phyloP scores from a whole-genome alignment of 2,888 invertebrate species.

The Epistrophe grossulariae region DNA sequence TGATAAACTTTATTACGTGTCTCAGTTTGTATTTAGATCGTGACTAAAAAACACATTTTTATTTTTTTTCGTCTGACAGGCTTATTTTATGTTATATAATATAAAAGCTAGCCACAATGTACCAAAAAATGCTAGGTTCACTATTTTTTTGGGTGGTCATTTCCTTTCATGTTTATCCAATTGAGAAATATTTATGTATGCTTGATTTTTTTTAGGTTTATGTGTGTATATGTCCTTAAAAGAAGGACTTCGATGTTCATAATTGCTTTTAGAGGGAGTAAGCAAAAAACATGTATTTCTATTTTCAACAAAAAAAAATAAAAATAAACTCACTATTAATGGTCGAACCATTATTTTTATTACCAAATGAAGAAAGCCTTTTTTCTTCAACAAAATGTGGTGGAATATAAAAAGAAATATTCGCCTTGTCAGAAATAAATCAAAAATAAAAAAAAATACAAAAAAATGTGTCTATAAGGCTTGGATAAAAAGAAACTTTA shows the following conservation, averaged over 20 bases:
- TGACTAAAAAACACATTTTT: not conserved
- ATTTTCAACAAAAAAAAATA: not conserved
- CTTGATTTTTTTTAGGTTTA: not conserved
- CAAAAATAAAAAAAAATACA: not conserved
- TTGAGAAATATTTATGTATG: not conserved
- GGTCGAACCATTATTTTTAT: slow-evolving; percentile 26
- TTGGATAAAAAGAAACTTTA: not conserved
- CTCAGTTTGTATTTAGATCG: not conserved
- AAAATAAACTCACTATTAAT: slow-evolving; percentile 22
- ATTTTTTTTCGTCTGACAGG: not conserved
- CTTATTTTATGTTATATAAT: not conserved
- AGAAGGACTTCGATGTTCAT: slow-evolving; percentile 12
- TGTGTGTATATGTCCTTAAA: not conserved
- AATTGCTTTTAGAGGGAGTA: slow-evolving; percentile 7
- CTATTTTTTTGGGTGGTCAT: slow-evolving; percentile 32
- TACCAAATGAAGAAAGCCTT: not conserved
- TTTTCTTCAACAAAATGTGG: not conserved
- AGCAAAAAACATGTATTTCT: not conserved
- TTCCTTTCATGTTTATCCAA: slow-evolving; percentile 30
- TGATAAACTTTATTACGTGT: slow-evolving; percentile 22
- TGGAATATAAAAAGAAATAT: not conserved
- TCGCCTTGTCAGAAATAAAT: slow-evolving; percentile 5
- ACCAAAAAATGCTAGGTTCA: slow-evolving; percentile 3
- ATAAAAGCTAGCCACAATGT: not conserved
- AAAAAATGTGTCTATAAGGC: not conserved